Conservation (phyloP, 92 coral and sea anemone species). For the Paragorgia papillata region DNA sequence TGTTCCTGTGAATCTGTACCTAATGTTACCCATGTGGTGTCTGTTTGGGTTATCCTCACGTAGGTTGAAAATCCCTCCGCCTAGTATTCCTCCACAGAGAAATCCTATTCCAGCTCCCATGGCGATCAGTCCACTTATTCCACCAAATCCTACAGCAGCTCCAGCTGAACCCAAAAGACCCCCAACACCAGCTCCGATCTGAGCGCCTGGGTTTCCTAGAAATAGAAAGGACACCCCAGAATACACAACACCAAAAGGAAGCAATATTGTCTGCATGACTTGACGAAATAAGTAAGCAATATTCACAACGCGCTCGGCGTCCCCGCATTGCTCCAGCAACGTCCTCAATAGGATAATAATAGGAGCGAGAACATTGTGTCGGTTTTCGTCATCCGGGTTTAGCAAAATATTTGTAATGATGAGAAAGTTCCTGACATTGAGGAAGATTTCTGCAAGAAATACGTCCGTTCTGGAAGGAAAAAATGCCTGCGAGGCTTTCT, state of each 20-base stretch:
- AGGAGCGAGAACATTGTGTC: constrained; percentile 45
- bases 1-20: too few relatives aligned
- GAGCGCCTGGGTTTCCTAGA: constrained; percentile 59
- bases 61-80: constrained; percentile 55
- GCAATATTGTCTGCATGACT: constrained; percentile 64
- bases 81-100: constrained; percentile 62
- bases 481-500: too few relatives aligned
- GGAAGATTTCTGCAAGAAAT: constrained; percentile 52
- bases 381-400: constrained; percentile 62
- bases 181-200: constrained; percentile 71
- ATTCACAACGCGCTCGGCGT: not conserved
- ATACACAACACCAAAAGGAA: constrained; percentile 74
- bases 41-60: too few relatives aligned
- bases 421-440: constrained; percentile 71
- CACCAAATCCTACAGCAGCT: not conserved
- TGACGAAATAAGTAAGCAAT: constrained; percentile 50
- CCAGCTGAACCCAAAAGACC: constrained; percentile 49
- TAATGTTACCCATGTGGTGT: too few relatives aligned
- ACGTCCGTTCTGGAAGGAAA: too few relatives aligned
- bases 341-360: constrained; percentile 41
- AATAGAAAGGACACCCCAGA: constrained; percentile 64
- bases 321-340: constrained; percentile 30
- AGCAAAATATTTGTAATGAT: constrained; percentile 70
- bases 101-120: constrained; percentile 45
- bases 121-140: constrained; percentile 44